Conservation (phyloP, 2,113 vertebrate genomes). For the Leucopsar rothschildi region DNA sequence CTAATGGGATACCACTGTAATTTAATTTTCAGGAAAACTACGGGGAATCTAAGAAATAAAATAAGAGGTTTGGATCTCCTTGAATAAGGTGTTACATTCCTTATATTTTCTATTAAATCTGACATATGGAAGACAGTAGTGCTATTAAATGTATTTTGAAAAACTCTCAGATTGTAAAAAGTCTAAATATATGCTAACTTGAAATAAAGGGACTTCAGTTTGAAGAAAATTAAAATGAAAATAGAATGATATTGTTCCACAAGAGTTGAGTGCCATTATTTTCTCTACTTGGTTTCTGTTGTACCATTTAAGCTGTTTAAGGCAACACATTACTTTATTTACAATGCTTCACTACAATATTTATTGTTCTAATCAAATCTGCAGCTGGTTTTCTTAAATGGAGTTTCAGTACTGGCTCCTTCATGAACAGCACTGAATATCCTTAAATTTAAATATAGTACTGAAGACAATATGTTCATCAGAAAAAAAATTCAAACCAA, state of each 20-base stretch:
- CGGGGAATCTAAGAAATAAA: not conserved
- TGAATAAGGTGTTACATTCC: not conserved
- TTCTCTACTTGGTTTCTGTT: not conserved
- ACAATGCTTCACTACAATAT: slow-evolving; percentile 13
- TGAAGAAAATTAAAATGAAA: not conserved
- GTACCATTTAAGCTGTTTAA: slow-evolving; percentile 1
- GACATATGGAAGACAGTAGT: not conserved
- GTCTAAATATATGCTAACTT: not conserved
- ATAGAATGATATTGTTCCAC: not conserved
- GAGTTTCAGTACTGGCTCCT: not conserved
- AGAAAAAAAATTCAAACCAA: not conserved
- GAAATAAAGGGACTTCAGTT: not conserved
- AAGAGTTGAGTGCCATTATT: not conserved
- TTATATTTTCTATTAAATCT: not conserved
- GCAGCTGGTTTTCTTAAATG: slow-evolving; percentile 20
- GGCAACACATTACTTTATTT: slow-evolving; percentile 22
- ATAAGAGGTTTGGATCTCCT: not conserved
- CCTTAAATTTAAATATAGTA: slow-evolving; percentile 35
- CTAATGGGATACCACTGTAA: not conserved
- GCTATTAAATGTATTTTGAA: not conserved
- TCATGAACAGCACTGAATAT: not conserved
- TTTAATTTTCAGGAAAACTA: not conserved
- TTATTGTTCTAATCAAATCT: slow-evolving; percentile 44
- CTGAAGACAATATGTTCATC: slow-evolving; percentile 39
- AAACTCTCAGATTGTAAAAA: not conserved